Base-by-base conservation (phyloP, 1,140 invertebrate genomes). In the Cydia pomonella region DNA sequence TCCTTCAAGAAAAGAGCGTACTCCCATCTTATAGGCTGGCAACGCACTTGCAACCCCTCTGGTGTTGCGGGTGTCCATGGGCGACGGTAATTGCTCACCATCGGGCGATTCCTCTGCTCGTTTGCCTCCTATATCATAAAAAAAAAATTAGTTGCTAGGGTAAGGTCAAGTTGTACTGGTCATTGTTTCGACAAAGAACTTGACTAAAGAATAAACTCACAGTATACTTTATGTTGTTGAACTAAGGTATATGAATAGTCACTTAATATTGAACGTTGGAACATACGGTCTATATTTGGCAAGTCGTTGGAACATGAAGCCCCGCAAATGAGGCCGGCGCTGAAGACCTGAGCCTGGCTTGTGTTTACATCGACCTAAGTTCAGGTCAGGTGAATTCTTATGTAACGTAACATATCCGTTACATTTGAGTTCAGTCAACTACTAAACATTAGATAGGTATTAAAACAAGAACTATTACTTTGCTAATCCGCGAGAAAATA, bases 241-340 rank as follows among this genome's bases (percentile, higher is more conserved):
- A 44, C 10, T 44, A 44, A 44, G 41, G 41, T 44, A 3, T 44
- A 44, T 44, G 13, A 44, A 16, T 44, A 38, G 33, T 38, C 33
- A 44, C n/a, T n/a, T n/a, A n/a, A n/a, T n/a, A n/a, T n/a, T n/a
- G n/a, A n/a, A n/a, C 41, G 41, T 10, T 13, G 6, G 12, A 50
- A 50, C 47, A 38, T 27, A 18, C 7, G 29, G 29, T 38, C n/a
- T 69, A 23, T 69, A 69, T n/a, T n/a, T 27, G 64, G 25, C 27
- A 73, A 81, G 77, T 76, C 50, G 44, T 69, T 38, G 6, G 47
- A 64, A 44, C 21, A 47, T 33, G 87, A 88, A 87, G 84, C 85
- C 85, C 81, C 83, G 64, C 71, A 79, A 87, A 84, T 79, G 85
- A 78, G 86, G 86, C 66, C 85, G 80, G 75, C 38, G 73, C 50